phyloP scores from a whole-genome alignment of 1,140 invertebrate species.

The Drosophila littoralis region DNA sequence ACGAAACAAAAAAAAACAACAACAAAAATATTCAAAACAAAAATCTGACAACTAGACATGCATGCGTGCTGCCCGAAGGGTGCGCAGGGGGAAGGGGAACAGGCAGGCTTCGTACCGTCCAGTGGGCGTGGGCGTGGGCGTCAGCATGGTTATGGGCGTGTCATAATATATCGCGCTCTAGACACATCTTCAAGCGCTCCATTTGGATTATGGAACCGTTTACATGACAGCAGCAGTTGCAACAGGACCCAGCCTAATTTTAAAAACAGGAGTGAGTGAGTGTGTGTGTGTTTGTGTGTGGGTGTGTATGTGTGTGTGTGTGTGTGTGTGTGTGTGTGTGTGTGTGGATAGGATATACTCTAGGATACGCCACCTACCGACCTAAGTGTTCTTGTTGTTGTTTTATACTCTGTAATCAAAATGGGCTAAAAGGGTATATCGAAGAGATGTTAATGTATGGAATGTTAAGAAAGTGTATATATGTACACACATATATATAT shows the following conservation, averaged over 20 bases:
- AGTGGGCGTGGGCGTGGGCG: not conserved
- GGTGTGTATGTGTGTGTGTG: conserved; percentile 2
- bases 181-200: conserved; percentile 75
- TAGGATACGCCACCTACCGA: not conserved
- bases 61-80: conserved; percentile 1
- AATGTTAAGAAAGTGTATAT: too few relatives aligned
- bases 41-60: not conserved
- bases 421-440: too few relatives aligned
- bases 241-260: conserved; percentile 42
- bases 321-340: too few relatives aligned
- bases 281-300: not conserved
- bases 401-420: too few relatives aligned
- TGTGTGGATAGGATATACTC: too few relatives aligned
- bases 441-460: too few relatives aligned
- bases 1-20: conserved; percentile 1
- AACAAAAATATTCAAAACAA: not conserved
- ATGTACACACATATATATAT: too few relatives aligned
- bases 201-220: conserved; percentile 68
- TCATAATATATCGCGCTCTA: conserved; percentile 70
- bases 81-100: too few relatives aligned
- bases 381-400: not conserved
- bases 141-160: conserved; percentile 1
- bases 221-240: conserved; percentile 46
- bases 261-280: not conserved
- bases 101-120: too few relatives aligned